Conservation (phyloP, 2,113 vertebrate genomes). For the Pteronura brasiliensis region DNA sequence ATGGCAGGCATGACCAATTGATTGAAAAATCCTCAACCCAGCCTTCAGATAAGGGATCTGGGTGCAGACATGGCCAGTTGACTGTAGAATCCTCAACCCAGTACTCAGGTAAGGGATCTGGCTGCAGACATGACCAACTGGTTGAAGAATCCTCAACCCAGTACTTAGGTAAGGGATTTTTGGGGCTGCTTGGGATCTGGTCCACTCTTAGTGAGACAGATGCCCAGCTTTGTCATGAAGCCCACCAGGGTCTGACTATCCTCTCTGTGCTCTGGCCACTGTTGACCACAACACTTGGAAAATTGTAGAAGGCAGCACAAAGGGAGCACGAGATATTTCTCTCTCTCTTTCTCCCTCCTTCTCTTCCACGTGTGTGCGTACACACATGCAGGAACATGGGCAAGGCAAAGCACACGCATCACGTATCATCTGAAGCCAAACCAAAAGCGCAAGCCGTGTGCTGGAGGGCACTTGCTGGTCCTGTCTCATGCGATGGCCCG, state of each 20-base stretch:
- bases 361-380: fast-evolving
- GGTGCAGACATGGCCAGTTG: background rate
- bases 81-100: background rate
- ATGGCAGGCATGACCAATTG: background rate
- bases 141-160: background rate
- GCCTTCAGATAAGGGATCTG: background rate
- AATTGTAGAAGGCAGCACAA: too few species aligned
- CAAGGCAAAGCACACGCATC: background rate
- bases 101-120: background rate
- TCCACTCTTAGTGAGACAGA: background rate
- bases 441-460: fast-evolving
- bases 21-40: background rate
- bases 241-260: background rate
- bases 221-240: background rate
- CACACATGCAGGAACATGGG: fast-evolving
- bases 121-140: background rate
- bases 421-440: too few species aligned
- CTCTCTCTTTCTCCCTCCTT: background rate
- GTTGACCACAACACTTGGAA: background rate
- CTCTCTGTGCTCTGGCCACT: background rate
- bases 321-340: fast-evolving
- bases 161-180: background rate
- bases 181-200: background rate
- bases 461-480: fast-evolving
- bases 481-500: fast-evolving